Conservation (phyloP, 2,113 vertebrate genomes). For the Nicator chloris region DNA sequence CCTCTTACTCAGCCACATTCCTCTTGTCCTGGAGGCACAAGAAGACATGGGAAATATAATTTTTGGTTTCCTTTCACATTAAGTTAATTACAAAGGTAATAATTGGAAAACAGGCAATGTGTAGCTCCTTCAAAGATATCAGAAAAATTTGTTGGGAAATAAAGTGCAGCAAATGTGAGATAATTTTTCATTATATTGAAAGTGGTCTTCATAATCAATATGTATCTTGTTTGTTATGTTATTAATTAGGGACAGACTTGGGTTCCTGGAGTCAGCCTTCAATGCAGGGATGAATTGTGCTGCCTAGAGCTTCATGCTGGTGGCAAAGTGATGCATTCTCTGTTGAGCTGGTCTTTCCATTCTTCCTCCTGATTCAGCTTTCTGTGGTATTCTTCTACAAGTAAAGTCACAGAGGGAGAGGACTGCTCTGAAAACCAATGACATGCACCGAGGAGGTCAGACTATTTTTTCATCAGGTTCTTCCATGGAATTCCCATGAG, state of each 20-base stretch:
- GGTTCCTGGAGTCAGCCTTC: neutral
- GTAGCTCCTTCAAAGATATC: neutral
- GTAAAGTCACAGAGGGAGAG: neutral
- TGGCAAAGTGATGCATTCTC: neutral
- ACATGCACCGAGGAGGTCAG: neutral
- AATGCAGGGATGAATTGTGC: neutral
- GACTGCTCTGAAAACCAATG: neutral
- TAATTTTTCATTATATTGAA: neutral
- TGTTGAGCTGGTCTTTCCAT: neutral
- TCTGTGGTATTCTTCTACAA: neutral
- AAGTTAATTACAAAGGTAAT: neutral
- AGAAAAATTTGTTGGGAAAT: neutral
- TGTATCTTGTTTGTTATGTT: neutral
- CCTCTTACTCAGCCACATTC: neutral
- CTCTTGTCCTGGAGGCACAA: neutral
- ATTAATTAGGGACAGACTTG: neutral
- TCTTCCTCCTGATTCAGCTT: neutral
- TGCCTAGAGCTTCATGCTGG: neutral
- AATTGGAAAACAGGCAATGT: neutral
- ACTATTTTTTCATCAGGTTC: neutral
- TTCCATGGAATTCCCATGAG: neutral
- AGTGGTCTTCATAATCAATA: neutral
- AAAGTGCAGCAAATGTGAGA: neutral
- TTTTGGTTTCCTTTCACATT: neutral
- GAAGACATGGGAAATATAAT: neutral